phyloP scores from a whole-genome alignment of 2,113 vertebrate genomes.

The Nicator chloris region DNA sequence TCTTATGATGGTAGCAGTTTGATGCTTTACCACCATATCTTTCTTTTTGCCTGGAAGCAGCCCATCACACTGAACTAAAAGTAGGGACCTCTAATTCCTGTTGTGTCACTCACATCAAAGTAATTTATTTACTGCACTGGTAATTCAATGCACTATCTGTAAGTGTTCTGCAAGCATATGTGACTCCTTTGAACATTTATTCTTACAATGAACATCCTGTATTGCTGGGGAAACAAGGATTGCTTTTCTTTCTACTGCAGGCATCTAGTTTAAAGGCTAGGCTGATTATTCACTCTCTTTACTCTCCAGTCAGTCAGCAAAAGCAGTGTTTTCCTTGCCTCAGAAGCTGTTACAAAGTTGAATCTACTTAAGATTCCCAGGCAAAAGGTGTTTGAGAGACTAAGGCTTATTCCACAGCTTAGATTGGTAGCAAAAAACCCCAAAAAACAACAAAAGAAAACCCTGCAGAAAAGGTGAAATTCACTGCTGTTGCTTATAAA shows the following conservation, averaged over 20 bases:
- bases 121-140: not conserved
- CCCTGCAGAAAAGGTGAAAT: not conserved
- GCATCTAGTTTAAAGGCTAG: not conserved
- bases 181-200: not conserved
- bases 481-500: not conserved
- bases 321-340: not conserved
- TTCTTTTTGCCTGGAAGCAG: not conserved
- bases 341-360: not conserved
- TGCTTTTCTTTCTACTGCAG: not conserved
- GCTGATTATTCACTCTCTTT: not conserved
- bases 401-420: not conserved
- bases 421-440: fast-evolving
- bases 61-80: not conserved
- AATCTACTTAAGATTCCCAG: not conserved
- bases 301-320: not conserved
- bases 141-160: not conserved
- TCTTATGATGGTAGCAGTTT: not conserved
- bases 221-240: not conserved
- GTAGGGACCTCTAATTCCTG: not conserved
- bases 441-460: too few relatives aligned
- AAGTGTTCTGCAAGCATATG: not conserved
- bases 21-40: not conserved
- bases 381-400: not conserved
- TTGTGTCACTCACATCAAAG: not conserved
- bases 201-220: not conserved